These are phyloP conservation scores for Molorchus minor DNA, from an alignment of 2,888 invertebrate species.

Conservation along the genomic window DNA sequence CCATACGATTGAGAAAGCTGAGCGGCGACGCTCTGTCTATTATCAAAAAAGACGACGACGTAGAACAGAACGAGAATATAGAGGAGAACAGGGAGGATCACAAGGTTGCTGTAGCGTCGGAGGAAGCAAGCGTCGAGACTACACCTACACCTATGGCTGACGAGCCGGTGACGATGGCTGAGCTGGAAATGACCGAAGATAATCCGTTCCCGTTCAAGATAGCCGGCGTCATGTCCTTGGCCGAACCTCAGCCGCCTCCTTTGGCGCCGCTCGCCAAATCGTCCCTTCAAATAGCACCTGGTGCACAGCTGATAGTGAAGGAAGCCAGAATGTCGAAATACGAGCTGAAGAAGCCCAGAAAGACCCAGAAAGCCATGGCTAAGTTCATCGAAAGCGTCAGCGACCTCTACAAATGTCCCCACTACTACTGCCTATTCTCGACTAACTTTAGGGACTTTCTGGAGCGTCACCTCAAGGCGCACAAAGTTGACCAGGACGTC, in stretches of 20 bases:
- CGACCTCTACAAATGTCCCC: slow-evolving; percentile 69
- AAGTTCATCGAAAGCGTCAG: slow-evolving; percentile 48
- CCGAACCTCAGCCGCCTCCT: slow-evolving; percentile 39
- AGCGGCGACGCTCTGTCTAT: slow-evolving; percentile 64
- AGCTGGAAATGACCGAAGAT: slow-evolving; percentile 50
- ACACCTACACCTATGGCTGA: not conserved
- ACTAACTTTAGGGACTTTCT: slow-evolving; percentile 59
- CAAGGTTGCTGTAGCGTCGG: not conserved
- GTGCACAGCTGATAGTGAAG: slow-evolving; percentile 42
- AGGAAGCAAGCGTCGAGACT: not conserved
- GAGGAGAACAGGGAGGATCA: slow-evolving; percentile 1
- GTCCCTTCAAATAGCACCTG: slow-evolving; percentile 16
- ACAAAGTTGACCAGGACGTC: slow-evolving; percentile 47
- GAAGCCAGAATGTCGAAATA: slow-evolving; percentile 43
- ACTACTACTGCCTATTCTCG: slow-evolving; percentile 63
- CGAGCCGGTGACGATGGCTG: slow-evolving; percentile 18
- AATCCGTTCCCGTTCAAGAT: slow-evolving; percentile 62
- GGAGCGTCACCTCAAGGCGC: slow-evolving; percentile 60
- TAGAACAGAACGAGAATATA: not conserved
- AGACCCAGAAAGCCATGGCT: slow-evolving; percentile 57
- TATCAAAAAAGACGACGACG: slow-evolving; percentile 44
- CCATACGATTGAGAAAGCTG: slow-evolving; percentile 60
- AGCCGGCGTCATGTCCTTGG: slow-evolving; percentile 53
- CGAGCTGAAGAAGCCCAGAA: slow-evolving; percentile 46
- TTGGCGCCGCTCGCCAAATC: slow-evolving; percentile 34